Percentiles rank a stretch among this genome's conserved stretches.
These are phyloP conservation scores for Macquaria ambigua DNA, from an alignment of 2,113 vertebrate genomes.

Conservation along the genomic window DNA sequence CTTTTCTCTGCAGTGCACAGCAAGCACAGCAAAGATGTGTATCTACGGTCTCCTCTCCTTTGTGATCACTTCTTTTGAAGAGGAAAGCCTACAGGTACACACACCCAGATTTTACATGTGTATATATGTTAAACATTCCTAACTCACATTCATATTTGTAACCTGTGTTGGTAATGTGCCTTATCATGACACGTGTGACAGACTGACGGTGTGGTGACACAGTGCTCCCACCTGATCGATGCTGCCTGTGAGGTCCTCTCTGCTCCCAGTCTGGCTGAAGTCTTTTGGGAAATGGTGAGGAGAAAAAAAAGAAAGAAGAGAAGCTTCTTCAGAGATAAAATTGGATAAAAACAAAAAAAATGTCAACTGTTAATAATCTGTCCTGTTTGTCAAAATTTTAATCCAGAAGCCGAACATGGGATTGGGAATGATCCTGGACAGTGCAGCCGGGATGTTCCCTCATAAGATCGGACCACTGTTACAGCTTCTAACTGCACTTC, in stretches of 20 bases:
- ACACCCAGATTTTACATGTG: conserved; percentile 1
- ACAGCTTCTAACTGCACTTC: conserved; percentile 92
- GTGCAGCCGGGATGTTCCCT: conserved; percentile 94
- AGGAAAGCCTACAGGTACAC: conserved; percentile 94
- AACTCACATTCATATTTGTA: neutral
- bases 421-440: conserved; percentile 95
- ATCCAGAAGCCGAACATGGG: conserved; percentile 93
- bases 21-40: conserved; percentile 96
- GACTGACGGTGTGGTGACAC: conserved; percentile 53
- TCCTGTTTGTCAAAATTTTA: neutral
- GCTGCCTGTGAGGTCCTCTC: conserved; percentile 95
- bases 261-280: conserved; percentile 92
- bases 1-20: conserved; percentile 88
- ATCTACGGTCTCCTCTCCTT: conserved; percentile 96
- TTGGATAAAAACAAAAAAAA: conserved; percentile 8
- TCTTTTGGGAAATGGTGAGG: conserved; percentile 98
- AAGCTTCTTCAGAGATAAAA: neutral
- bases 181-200: neutral
- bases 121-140: neutral
- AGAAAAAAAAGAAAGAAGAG: neutral
- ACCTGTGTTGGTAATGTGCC: neutral
- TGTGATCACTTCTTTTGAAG: conserved; percentile 92
- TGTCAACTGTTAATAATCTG: neutral
- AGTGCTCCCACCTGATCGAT: conserved; percentile 90
- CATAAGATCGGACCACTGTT: conserved; percentile 92